A percentile compares a stretch with the other conserved stretches of the same genome.
These are phyloP conservation scores for Clitarchus hookeri DNA, from an alignment of 2,888 invertebrate species.

Conservation along the genomic window DNA sequence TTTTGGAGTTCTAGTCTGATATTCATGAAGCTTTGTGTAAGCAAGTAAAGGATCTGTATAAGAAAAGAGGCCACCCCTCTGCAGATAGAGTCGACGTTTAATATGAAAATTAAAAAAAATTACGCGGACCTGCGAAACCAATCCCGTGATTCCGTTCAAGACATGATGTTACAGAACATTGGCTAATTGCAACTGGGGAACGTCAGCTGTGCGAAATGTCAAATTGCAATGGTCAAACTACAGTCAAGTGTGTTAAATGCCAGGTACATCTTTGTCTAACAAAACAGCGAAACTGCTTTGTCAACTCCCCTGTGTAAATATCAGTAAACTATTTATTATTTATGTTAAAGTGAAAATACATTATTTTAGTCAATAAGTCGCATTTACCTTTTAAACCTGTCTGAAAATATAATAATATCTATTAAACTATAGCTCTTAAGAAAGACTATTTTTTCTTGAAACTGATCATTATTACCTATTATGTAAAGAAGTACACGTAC, in stretches of 20 bases:
- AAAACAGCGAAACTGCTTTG: neutral
- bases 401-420: no score
- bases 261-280: neutral
- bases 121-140: constrained; percentile 25
- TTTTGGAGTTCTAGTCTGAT: neutral
- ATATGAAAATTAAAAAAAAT: neutral
- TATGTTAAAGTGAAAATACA: no score
- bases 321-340: no score
- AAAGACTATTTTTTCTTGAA: no score
- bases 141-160: constrained; percentile 11
- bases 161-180: constrained; percentile 1
- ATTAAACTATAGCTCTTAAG: no score
- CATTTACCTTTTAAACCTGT: no score
- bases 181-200: neutral
- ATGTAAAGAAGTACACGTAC: no score
- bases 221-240: constrained; percentile 5
- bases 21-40: neutral
- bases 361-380: no score
- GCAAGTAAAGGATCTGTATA: neutral
- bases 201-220: constrained; percentile 3
- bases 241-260: neutral
- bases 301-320: neutral
- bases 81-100: neutral
- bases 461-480: no score
- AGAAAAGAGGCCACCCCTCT: neutral